Evolutionary conservation across 2,113 vertebrate genomes (phyloP).

Genomic region (Calyptommatus sinebrachiatus): DNA sequence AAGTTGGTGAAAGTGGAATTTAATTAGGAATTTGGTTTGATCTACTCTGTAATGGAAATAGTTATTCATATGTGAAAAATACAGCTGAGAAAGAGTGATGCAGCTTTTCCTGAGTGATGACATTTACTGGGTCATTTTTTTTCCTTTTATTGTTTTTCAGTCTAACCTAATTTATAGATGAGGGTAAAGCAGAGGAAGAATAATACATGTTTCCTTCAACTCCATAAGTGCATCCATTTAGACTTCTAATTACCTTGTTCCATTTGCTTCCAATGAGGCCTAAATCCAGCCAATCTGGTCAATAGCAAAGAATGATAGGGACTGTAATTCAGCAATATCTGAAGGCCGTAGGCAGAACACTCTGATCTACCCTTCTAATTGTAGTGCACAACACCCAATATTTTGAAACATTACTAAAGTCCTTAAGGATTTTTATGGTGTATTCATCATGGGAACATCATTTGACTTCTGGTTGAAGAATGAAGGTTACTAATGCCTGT

Average conservation of each 20-base stretch:
- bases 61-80: neutral
- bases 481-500: neutral
- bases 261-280: neutral
- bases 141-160: neutral
- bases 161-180: neutral
- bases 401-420: neutral
- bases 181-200: neutral
- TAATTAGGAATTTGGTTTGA: neutral
- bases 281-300: neutral
- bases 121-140: neutral
- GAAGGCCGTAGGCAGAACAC: too few species aligned
- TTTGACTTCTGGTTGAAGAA: neutral
- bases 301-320: too few species aligned
- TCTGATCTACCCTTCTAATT: too few species aligned
- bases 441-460: too few species aligned
- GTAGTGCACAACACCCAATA: neutral
- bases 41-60: neutral
- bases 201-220: neutral
- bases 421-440: neutral
- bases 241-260: neutral
- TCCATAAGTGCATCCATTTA: neutral
- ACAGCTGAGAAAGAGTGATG: neutral
- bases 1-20: neutral
- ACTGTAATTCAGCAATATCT: too few species aligned
- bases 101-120: neutral